Base-by-base conservation (phyloP, 2,888 invertebrate genomes). In the Meloe dianella region DNA sequence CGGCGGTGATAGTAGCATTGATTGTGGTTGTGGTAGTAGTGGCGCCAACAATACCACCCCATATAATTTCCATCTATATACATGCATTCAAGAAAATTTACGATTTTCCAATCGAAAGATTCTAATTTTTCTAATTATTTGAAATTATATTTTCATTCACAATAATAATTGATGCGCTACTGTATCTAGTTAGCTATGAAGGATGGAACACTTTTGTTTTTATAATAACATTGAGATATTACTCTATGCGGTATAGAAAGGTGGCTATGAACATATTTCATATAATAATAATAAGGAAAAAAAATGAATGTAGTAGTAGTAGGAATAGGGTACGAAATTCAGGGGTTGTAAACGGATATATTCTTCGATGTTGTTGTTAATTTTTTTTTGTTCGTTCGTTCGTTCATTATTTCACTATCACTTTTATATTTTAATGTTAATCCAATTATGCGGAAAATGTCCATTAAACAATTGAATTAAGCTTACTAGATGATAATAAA, bases 181-280 rank as follows among this genome's bases (percentile, higher is more conserved):
- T 79, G 79, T 68, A 58, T 73, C 71, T 70, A 74, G 65, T 71
- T 68, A 64, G 69, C 71, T 69, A 63, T 69, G 64, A 66, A 67
- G 74, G 75, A 75, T 74, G 73, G 71, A 67, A 70, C 73, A 68
- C 78, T 81, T 80, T 81, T 80, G 81, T 81, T 81, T 81, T 81
- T 81, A 81, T 82, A 81, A 82, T 81, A 82, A 82, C 81, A 80
- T 81, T 82, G 81, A 82, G 81, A 81, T 82, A 82, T 82, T 81
- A 78, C 80, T 75, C 81, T 79, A 78, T 79, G 81, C 80, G 81
- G 81, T 81, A 81, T 81, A 81, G 80, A 81, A 81, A 81, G 81
- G 81, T 81, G 79, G 79, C 80, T 79, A 80, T 80, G 81, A 81
- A 78, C 81, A 82, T 82, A 82, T 81, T 81, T 82, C 81, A 82